These are phyloP conservation scores for Semnornis frantzii DNA, from an alignment of 2,113 vertebrate genomes.

Conservation along the genomic window DNA sequence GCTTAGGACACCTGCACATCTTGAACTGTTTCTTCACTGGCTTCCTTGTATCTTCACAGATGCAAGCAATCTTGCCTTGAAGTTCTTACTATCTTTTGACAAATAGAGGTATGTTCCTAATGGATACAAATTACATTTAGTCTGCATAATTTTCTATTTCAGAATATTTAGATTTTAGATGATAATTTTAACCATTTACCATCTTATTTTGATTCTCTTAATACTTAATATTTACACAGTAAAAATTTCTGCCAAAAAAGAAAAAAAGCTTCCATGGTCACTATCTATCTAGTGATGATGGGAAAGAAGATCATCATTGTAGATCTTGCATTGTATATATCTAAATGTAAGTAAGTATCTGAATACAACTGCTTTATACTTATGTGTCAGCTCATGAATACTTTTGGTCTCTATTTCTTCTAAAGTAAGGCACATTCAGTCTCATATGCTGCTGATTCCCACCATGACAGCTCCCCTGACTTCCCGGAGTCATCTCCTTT, in stretches of 20 bases:
- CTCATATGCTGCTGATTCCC: not conserved
- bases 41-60: not conserved
- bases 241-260: not conserved
- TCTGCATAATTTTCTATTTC: not conserved
- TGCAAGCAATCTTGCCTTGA: not conserved
- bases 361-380: not conserved
- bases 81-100: not conserved
- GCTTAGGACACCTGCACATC: not conserved
- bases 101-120: not conserved
- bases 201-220: not conserved
- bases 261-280: not conserved
- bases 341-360: not conserved
- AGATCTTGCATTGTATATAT: not conserved
- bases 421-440: not conserved
- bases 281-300: not conserved
- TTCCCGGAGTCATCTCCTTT: not conserved
- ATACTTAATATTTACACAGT: not conserved
- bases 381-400: not conserved
- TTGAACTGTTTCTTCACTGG: not conserved
- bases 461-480: not conserved
- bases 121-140: not conserved
- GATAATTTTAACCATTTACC: not conserved
- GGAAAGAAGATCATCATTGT: fast-evolving
- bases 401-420: not conserved
- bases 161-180: not conserved